Percentiles rank a stretch among this genome's conserved stretches.
Conservation (phyloP, 2,797 vertebrate species). For the Chaunax sp. region DNA sequence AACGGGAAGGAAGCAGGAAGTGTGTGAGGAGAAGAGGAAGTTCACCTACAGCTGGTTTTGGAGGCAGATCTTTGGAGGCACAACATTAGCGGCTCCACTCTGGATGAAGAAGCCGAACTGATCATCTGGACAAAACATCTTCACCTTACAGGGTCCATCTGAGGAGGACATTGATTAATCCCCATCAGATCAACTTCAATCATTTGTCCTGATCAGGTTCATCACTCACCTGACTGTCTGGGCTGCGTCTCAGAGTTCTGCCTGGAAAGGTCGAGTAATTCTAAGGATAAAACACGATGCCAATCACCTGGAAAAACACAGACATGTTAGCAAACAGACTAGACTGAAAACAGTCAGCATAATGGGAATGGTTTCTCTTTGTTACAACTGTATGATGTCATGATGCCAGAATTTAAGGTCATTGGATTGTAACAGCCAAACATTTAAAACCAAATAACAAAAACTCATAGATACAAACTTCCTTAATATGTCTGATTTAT, state of each 20-base stretch:
- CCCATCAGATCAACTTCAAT: background rate
- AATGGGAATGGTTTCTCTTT: too few species aligned
- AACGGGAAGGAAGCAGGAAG: background rate
- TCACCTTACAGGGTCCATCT: conserved; percentile 65
- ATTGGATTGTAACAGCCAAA: too few species aligned
- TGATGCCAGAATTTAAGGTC: too few species aligned
- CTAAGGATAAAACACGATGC: rapidly evolving
- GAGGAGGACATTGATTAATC: background rate
- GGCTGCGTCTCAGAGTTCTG: rapidly evolving
- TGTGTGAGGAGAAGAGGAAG: background rate
- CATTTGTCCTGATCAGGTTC: background rate
- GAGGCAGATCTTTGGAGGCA: conserved; percentile 90
- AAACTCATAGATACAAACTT: too few species aligned
- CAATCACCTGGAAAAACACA: conserved; percentile 1
- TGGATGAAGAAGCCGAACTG: conserved; percentile 89
- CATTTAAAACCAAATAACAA: too few species aligned
- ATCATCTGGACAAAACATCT: conserved; percentile 81
- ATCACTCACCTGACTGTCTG: conserved; percentile 22
- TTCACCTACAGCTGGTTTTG: conserved; percentile 86
- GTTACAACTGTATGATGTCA: too few species aligned
- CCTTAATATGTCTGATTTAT: too few species aligned
- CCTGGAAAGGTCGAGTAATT: background rate
- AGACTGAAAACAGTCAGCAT: background rate
- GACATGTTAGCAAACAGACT: background rate
- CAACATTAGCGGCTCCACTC: conserved; percentile 89